These are phyloP conservation scores for Cynaeus angustus DNA, from an alignment of 2,888 invertebrate genomes.

Conservation along the genomic window DNA sequence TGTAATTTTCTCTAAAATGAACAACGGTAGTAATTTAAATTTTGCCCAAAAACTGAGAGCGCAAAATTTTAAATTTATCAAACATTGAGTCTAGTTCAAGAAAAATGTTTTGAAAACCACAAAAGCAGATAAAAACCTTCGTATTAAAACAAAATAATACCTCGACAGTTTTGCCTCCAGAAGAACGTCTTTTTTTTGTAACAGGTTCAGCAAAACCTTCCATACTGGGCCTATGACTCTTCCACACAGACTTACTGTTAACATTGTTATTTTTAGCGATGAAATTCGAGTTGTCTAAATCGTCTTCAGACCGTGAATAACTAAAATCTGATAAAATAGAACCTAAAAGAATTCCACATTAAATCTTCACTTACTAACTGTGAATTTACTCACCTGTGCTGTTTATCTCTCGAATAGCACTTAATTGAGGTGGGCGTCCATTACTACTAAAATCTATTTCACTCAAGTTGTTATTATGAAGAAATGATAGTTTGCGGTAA, in stretches of 20 bases:
- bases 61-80: too few species aligned
- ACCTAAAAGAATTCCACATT: conserved; percentile 69
- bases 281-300: conserved; percentile 75
- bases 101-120: too few species aligned
- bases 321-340: conserved; percentile 87
- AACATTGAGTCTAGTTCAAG: too few species aligned
- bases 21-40: too few species aligned
- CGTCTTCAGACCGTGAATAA: conserved; percentile 89
- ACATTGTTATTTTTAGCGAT: conserved; percentile 79
- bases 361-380: background rate
- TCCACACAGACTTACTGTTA: conserved; percentile 73
- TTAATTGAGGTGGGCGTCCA: conserved; percentile 65
- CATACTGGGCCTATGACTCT: conserved; percentile 69
- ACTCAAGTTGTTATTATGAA: conserved; percentile 71
- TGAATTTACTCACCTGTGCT: conserved; percentile 77
- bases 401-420: conserved; percentile 82
- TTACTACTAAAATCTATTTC: conserved; percentile 57
- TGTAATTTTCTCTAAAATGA: too few species aligned
- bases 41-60: too few species aligned
- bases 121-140: too few species aligned
- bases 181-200: conserved; percentile 66
- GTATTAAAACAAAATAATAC: conserved; percentile 56
- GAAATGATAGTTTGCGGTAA: conserved; percentile 84
- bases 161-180: conserved; percentile 66
- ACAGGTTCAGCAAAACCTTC: conserved; percentile 60